These are phyloP conservation scores for Fissipunctia ypsillon DNA, from an alignment of 2,888 invertebrate genomes.

Conservation along the genomic window DNA sequence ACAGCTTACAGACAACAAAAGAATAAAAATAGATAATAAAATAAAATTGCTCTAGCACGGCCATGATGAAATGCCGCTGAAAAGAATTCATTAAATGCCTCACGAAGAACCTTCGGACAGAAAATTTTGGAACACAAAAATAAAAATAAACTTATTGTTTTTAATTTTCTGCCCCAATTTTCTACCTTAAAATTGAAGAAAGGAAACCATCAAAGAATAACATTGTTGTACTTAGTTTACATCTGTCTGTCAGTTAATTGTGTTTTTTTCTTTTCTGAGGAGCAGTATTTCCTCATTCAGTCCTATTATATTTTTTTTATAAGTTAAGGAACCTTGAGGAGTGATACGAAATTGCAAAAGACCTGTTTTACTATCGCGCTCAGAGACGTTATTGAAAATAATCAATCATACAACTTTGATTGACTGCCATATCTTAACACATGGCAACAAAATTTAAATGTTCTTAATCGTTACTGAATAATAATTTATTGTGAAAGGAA, in stretches of 20 bases:
- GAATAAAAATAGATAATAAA: background rate
- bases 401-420: too few species aligned
- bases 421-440: too few species aligned
- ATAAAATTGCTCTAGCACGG: background rate
- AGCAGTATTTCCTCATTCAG: background rate
- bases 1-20: background rate
- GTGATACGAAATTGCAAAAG: background rate
- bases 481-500: too few species aligned
- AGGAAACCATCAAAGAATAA: background rate
- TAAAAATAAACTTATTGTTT: background rate
- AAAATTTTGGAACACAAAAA: background rate
- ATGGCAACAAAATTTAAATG: too few species aligned
- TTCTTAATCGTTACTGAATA: too few species aligned
- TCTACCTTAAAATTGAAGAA: background rate
- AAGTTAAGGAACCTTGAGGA: background rate
- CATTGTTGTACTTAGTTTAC: background rate
- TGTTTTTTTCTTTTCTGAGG: background rate
- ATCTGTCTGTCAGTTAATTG: background rate
- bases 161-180: slow-evolving; percentile 1
- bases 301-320: background rate
- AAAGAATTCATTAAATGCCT: slow-evolving; percentile 13
- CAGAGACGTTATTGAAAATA: background rate
- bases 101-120: background rate
- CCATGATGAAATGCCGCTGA: slow-evolving; percentile 8
- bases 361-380: background rate